These are phyloP conservation scores for Drosophila watanabei DNA, from an alignment of 1,140 invertebrate species.

Conservation along the genomic window DNA sequence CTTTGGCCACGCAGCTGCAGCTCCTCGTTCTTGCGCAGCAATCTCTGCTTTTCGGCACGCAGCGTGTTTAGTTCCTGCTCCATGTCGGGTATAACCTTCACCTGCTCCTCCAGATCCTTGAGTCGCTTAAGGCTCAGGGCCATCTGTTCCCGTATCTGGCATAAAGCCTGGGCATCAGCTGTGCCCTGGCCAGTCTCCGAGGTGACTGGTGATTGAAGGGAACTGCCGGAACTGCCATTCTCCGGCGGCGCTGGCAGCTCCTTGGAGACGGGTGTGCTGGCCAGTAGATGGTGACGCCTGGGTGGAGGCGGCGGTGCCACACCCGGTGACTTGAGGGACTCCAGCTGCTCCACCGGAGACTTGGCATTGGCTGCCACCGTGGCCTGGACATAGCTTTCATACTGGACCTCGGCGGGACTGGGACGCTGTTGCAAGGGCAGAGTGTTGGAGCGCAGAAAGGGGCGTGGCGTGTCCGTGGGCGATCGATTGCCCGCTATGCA, in stretches of 20 bases:
- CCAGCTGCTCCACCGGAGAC: constrained; percentile 77
- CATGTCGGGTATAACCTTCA: constrained; percentile 93
- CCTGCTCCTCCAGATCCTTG: constrained; percentile 93
- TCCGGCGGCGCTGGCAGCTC: constrained; percentile 24
- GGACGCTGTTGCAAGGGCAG: constrained; percentile 74
- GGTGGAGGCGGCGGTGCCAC: constrained; percentile 73
- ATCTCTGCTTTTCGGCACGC: constrained; percentile 91
- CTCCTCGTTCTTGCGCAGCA: constrained; percentile 87
- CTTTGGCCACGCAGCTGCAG: constrained; percentile 85
- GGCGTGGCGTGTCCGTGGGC: constrained; percentile 53
- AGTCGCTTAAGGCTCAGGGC: constrained; percentile 91
- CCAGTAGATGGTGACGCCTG: constrained; percentile 59
- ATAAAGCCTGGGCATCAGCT: constrained; percentile 74
- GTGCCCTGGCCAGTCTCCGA: constrained; percentile 55
- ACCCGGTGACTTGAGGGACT: constrained; percentile 19
- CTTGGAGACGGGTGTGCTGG: constrained; percentile 38
- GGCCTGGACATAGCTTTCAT: constrained; percentile 82
- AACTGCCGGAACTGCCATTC: constrained; percentile 46
- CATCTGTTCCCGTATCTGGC: constrained; percentile 87
- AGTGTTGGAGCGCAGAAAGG: constrained; percentile 71
- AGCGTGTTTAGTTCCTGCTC: constrained; percentile 91
- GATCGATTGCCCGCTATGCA: constrained; percentile 80
- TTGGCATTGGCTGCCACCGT: constrained; percentile 83
- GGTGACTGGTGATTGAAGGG: constrained; percentile 57
- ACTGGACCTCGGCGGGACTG: constrained; percentile 79